phyloP scores from a whole-genome alignment of 1,140 invertebrate species.

The Telenomus remus region DNA sequence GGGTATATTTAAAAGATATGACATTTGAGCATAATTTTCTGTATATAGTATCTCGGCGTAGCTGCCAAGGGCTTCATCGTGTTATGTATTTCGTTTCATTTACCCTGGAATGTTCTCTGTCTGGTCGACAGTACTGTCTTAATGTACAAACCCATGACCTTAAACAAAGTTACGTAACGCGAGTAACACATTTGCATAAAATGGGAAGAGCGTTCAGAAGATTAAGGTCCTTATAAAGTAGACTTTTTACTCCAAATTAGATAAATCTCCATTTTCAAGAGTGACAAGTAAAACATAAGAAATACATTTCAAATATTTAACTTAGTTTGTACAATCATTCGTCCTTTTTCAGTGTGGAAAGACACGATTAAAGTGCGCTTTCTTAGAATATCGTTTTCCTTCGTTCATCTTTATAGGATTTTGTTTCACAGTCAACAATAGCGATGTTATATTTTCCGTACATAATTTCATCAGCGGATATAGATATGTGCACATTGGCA shows the following conservation, averaged over 20 bases:
- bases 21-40: slow-evolving; percentile 48
- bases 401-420: no score
- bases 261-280: neutral
- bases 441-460: no score
- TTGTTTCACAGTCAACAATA: no score
- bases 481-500: no score
- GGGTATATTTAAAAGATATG: slow-evolving; percentile 42
- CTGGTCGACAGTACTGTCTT: slow-evolving; percentile 36
- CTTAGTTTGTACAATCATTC: no score
- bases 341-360: no score
- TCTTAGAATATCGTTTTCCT: no score
- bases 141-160: slow-evolving; percentile 42
- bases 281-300: neutral
- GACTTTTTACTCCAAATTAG: no score
- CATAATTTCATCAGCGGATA: no score
- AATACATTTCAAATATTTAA: neutral
- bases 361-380: no score
- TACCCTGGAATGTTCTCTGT: slow-evolving; percentile 46
- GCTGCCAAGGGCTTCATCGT: slow-evolving; percentile 29
- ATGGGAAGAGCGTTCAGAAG: neutral
- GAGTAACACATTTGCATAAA: slow-evolving; percentile 16
- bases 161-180: slow-evolving; percentile 29
- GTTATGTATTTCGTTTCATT: slow-evolving; percentile 42
- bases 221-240: no score
- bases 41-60: slow-evolving; percentile 22